Conservation (phyloP, 2,113 vertebrate species). For the Sinocyclocheilus maitianheensis region DNA sequence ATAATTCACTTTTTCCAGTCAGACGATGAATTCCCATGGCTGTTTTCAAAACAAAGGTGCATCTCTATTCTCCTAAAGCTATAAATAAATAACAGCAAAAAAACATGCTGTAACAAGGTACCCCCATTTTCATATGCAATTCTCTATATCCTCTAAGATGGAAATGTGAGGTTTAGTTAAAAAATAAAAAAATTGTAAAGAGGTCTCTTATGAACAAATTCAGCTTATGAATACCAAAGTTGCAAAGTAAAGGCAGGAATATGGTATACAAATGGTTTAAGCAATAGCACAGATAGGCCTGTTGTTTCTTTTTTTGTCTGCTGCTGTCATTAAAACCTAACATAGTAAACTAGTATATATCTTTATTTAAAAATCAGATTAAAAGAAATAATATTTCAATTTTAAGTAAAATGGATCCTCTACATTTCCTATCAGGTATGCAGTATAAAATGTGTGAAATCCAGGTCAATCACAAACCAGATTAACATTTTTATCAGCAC, state of each 20-base stretch:
- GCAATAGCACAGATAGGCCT: background rate
- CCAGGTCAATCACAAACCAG: constrained; percentile 3
- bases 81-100: constrained; percentile 44
- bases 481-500: constrained; percentile 10
- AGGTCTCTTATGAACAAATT: background rate
- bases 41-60: constrained; percentile 43
- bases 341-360: too few relatives aligned
- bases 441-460: background rate
- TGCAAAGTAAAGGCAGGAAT: background rate
- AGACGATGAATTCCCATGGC: constrained; percentile 29
- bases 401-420: background rate
- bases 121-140: constrained; percentile 29
- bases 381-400: background rate
- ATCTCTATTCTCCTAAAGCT: constrained; percentile 26
- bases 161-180: background rate
- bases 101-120: constrained; percentile 28
- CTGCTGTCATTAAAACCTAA: too few relatives aligned
- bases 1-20: constrained; percentile 42
- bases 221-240: background rate
- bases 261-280: background rate
- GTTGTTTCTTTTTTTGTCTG: too few relatives aligned
- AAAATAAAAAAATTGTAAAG: background rate
- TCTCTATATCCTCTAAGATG: background rate
- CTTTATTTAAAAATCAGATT: background rate
- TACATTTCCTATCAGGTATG: background rate